Evolutionary conservation across 2,797 vertebrate species (phyloP).

Genomic region (Thaleichthys pacificus): DNA sequence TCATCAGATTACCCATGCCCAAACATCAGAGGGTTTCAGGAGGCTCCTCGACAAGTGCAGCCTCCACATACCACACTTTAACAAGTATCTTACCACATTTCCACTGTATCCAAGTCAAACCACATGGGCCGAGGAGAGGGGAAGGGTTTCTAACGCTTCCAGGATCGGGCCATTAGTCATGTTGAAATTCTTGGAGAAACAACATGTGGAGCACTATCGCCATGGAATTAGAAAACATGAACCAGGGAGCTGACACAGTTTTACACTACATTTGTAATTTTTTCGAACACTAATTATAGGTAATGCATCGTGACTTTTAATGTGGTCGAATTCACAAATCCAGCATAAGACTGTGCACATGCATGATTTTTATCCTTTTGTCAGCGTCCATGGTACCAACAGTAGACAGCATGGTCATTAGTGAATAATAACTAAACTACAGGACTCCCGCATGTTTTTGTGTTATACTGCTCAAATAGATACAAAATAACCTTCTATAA

Average conservation of each 20-base stretch:
- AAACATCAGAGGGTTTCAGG: conserved; percentile 62
- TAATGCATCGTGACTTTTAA: no score
- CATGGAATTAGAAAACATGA: conserved; percentile 57
- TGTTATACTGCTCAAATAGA: no score
- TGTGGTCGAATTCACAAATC: no score
- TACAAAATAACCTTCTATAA: neutral
- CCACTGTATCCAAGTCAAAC: conserved; percentile 86
- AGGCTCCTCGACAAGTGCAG: conserved; percentile 74
- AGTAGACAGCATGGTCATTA: no score
- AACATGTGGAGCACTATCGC: conserved; percentile 77
- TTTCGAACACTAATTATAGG: no score
- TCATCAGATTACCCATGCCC: neutral
- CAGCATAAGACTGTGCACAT: no score
- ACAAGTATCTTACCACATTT: conserved; percentile 83
- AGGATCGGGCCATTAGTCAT: conserved; percentile 79
- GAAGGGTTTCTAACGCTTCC: conserved; percentile 54
- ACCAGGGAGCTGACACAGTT: conserved; percentile 40
- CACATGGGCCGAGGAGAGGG: conserved; percentile 75
- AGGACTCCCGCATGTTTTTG: no score
- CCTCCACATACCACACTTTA: conserved; percentile 79
- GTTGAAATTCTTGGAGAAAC: conserved; percentile 68
- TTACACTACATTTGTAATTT: neutral
- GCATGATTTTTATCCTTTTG: no score
- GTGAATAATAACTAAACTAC: no score
- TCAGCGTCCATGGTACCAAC: no score